Conservation (phyloP, 2,113 vertebrate species). For the Oplegnathus fasciatus region DNA sequence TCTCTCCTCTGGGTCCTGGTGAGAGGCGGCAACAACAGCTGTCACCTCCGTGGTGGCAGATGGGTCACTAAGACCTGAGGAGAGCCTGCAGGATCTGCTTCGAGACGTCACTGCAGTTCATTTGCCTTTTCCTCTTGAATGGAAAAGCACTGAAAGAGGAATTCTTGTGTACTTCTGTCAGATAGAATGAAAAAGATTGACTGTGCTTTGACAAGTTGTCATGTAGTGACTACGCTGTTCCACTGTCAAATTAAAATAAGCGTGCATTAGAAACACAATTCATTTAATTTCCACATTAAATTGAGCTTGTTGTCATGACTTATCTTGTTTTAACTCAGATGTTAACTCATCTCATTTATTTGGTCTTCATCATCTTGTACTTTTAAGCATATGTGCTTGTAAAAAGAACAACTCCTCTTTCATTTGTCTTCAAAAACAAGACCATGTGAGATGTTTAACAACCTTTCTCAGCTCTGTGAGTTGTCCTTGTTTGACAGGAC, state of each 20-base stretch:
- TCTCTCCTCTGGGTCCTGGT: slow-evolving; percentile 36
- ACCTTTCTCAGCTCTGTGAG: neutral
- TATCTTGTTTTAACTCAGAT: neutral
- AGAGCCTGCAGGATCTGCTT: slow-evolving; percentile 13
- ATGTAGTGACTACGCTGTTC: neutral
- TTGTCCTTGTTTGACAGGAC: neutral
- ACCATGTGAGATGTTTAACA: neutral
- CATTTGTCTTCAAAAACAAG: neutral
- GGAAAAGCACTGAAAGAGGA: neutral
- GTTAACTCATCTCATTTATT: neutral
- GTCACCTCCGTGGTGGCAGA: slow-evolving; percentile 48
- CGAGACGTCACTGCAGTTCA: neutral
- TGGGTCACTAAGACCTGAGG: slow-evolving; percentile 32
- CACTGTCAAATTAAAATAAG: neutral
- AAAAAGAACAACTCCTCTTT: neutral
- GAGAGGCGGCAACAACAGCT: slow-evolving; percentile 50
- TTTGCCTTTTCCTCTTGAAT: neutral
- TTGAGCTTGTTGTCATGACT: neutral
- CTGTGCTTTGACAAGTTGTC: neutral
- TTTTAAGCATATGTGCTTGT: neutral
- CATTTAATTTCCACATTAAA: neutral
- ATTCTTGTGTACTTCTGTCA: neutral
- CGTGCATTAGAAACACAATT: no score
- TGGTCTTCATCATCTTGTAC: neutral
- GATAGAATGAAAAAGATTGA: neutral